Conservation (phyloP, 2,113 vertebrate genomes). For the Daphoenositta chrysoptera region DNA sequence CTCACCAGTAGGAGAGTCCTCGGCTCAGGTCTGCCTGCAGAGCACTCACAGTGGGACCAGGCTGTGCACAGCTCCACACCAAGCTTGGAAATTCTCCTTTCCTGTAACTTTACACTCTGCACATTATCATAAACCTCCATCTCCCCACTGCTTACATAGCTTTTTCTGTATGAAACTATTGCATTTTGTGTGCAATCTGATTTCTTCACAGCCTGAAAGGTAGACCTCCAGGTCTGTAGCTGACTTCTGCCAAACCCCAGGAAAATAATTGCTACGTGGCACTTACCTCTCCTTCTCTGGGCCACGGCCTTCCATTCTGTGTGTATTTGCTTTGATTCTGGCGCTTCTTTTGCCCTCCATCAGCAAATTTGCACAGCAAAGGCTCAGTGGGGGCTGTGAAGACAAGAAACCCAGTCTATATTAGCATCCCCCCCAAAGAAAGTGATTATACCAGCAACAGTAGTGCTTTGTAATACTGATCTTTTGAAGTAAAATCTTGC, state of each 20-base stretch:
- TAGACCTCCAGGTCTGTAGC: background rate
- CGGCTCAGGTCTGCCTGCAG: background rate
- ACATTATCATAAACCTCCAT: background rate
- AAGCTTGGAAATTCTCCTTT: background rate
- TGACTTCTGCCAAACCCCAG: background rate
- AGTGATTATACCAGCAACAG: constrained; percentile 60
- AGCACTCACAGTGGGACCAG: background rate
- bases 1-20: background rate
- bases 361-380: constrained; percentile 98
- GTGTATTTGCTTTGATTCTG: constrained; percentile 98
- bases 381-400: constrained; percentile 91
- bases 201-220: background rate
- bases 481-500: constrained; percentile 75
- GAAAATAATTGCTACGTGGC: background rate
- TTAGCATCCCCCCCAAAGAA: constrained; percentile 69
- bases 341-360: constrained; percentile 96
- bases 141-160: background rate
- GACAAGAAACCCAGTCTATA: constrained; percentile 71
- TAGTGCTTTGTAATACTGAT: constrained; percentile 66
- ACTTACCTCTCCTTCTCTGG: constrained; percentile 96
- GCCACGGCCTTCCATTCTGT: constrained; percentile 95
- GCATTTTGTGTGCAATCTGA: background rate
- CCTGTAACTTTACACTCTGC: background rate
- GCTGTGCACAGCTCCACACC: background rate
- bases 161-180: background rate